Percentiles rank a stretch among this genome's conserved stretches.
Conservation (phyloP, 2,888 invertebrate genomes). For the Drymonia ruficornis region DNA sequence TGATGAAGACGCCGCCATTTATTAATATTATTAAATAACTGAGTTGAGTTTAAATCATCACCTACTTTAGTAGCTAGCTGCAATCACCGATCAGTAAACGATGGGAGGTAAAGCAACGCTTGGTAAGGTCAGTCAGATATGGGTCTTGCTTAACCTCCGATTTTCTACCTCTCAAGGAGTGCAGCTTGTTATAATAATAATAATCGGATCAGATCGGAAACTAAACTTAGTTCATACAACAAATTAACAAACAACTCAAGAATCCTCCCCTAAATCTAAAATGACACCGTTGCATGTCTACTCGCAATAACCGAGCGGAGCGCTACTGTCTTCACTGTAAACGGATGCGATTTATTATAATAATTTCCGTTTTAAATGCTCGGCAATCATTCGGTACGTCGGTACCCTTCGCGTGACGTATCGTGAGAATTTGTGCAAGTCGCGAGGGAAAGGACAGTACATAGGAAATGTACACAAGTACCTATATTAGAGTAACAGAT, state of each 20-base stretch:
- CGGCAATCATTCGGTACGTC: slow-evolving; percentile 41
- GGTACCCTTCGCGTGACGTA: slow-evolving; percentile 43
- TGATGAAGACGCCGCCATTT: too few relatives aligned
- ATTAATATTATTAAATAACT: too few relatives aligned
- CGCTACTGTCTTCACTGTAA: slow-evolving; percentile 63
- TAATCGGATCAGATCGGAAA: too few relatives aligned
- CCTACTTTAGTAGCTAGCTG: too few relatives aligned
- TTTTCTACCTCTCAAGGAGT: too few relatives aligned
- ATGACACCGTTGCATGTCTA: slow-evolving; percentile 67
- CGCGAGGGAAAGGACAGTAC: background rate
- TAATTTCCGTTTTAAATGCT: slow-evolving; percentile 66
- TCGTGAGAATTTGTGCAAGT: slow-evolving; percentile 32
- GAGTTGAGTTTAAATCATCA: too few relatives aligned
- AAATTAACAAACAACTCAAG: slow-evolving; percentile 20
- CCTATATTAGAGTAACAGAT: background rate
- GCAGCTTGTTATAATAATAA: too few relatives aligned
- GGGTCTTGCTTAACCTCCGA: too few relatives aligned
- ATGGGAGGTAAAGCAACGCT: too few relatives aligned
- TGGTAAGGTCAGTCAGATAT: too few relatives aligned
- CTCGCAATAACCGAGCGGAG: slow-evolving; percentile 53
- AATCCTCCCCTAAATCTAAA: slow-evolving; percentile 42
- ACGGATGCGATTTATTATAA: slow-evolving; percentile 71
- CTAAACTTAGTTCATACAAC: background rate
- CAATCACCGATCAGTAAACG: too few relatives aligned
- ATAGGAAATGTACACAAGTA: slow-evolving; percentile 7